Evolutionary conservation across 64 coral and sea anemone species (phyloP), one percentile per base, ranked within the genome.

Genomic region (Hydrozoanthus tunicans): DNA sequence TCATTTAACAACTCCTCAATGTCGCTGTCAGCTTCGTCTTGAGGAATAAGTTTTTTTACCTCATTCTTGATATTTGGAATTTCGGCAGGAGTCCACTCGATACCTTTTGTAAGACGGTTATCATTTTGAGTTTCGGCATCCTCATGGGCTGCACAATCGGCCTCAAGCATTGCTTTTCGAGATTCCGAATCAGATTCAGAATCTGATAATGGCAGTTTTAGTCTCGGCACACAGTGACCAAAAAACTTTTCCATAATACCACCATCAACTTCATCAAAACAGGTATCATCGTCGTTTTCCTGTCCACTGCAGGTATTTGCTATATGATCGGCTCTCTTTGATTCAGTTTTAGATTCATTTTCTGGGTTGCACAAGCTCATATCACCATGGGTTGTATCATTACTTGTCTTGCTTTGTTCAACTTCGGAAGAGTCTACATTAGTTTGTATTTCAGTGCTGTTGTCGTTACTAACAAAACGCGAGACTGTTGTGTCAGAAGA

Each of bases 191-290:
- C 77, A 6, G 81, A 83, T 7, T 82, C 92, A 5, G 71, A 73
- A 54, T 91, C 77, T 23, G 71, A 73, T 66, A 62, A 86, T 0
- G 23, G 9, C 64, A 91, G 56, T 14, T 73, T 80, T 4, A 93
- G 65, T 20, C 95, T 83, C 61, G 95, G 92, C 6, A 96, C 70
- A 91, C 92, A 96, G 71, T 79, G 62, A 3, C 83, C 83, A 65
- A 94, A 23, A 8, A 96, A 78, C 14, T 20, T 88, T 20, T 27
- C 20, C 15, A 94, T 53, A 9, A 97, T 53, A 24, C 95, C 83
- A 15, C 95, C 95, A 89, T 97, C 95, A 9, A 94, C 92, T 70
- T 89, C 90, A 94, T 97, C 95, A 76, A 89, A 89, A 17, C 32
- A 43, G 32, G 54, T 56, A 26, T 71, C 78, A 23, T 66, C 78